Conservation (phyloP, 2,888 invertebrate genomes). For the Cosmopolites sordidus region DNA sequence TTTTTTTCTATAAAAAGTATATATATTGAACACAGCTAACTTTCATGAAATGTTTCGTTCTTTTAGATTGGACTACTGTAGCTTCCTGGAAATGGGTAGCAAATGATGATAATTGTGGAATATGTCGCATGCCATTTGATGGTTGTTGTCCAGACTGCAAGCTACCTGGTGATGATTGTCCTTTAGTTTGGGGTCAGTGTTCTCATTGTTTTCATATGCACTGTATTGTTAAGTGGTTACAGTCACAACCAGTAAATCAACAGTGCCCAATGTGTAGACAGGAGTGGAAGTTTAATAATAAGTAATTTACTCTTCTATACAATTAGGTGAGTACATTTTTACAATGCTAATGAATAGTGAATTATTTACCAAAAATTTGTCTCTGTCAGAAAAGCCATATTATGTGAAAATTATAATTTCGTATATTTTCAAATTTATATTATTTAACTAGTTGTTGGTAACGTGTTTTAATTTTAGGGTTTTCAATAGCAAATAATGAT, state of each 20-base stretch:
- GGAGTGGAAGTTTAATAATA: conserved; percentile 96
- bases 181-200: conserved; percentile 97
- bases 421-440: no score
- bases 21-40: no score
- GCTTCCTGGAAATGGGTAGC: conserved; percentile 99
- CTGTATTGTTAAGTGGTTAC: conserved; percentile 99
- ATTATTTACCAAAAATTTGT: no score
- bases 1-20: no score
- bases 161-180: conserved; percentile 96
- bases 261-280: conserved; percentile 97
- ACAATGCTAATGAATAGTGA: no score
- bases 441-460: no score
- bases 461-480: no score
- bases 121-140: conserved; percentile 98
- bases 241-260: conserved; percentile 83
- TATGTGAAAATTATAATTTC: no score
- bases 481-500: no score
- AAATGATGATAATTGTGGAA: conserved; percentile 98
- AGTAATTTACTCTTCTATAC: conserved; percentile 46
- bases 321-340: background rate
- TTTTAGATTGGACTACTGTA: conserved; percentile 81
- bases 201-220: conserved; percentile 99
- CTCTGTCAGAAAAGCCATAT: no score
- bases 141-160: conserved; percentile 98
- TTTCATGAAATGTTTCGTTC: background rate